Evolutionary conservation across 2,888 invertebrate genomes (phyloP).

Genomic region (Protonemura montana): DNA sequence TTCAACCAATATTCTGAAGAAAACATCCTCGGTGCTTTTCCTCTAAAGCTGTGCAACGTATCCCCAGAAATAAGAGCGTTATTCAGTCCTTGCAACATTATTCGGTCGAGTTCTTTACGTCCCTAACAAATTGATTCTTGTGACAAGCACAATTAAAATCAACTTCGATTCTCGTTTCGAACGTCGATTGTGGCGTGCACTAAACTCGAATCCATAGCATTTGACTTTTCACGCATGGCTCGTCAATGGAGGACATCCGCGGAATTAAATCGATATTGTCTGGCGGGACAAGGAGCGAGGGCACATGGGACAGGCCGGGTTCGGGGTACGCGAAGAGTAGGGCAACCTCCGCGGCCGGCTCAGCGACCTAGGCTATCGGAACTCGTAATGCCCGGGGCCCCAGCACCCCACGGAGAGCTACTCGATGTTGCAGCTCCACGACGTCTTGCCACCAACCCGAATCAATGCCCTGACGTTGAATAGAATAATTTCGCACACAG

Average conservation of each 20-base stretch:
- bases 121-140: background rate
- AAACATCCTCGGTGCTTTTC: background rate
- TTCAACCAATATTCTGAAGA: background rate
- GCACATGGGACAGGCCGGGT: background rate
- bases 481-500: conserved; percentile 41
- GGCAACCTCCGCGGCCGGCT: background rate
- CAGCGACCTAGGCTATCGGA: conserved; percentile 32
- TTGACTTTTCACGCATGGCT: background rate
- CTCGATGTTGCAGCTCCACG: background rate
- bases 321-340: background rate
- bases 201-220: background rate
- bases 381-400: conserved; percentile 18
- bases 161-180: background rate
- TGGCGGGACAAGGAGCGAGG: background rate
- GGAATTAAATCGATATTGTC: background rate
- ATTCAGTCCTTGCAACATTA: background rate
- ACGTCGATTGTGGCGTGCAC: background rate
- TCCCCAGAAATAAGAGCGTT: background rate
- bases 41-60: background rate
- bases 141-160: background rate
- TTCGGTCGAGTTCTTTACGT: background rate
- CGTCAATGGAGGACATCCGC: background rate
- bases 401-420: background rate
- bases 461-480: conserved; percentile 20
- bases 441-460: conserved; percentile 21